Percentiles rank a stretch among this genome's conserved stretches.
Evolutionary conservation across 2,113 vertebrate species (phyloP).

Genomic region (Brevimyrus niger): DNA sequence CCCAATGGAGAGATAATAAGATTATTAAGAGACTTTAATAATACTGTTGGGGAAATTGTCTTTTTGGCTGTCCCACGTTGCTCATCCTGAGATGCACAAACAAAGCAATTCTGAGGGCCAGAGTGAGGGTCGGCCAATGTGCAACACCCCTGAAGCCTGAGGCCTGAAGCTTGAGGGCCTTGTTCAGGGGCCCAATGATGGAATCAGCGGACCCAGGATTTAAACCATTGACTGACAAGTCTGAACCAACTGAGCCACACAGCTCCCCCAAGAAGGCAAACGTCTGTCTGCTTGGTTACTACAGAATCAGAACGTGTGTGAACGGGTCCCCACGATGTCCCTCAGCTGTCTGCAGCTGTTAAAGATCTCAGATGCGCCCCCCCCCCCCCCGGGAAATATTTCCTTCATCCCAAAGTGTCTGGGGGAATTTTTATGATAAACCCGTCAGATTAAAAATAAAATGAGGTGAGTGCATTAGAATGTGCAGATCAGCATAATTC

Average conservation of each 20-base stretch:
- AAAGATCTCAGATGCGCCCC: not conserved
- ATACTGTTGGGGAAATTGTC: not conserved
- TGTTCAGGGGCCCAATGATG: not conserved
- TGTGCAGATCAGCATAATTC: slow-evolving; percentile 49
- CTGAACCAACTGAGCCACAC: not conserved
- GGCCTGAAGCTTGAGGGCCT: not conserved
- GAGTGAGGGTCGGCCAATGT: not conserved
- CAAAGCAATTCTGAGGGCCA: not conserved
- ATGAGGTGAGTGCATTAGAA: slow-evolving; percentile 48
- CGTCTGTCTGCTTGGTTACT: not conserved
- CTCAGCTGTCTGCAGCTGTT: not conserved
- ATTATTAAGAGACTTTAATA: too few relatives aligned
- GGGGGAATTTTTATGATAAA: slow-evolving; percentile 38
- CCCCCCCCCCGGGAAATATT: slow-evolving; percentile 19
- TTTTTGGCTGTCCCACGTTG: not conserved
- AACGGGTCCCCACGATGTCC: not conserved
- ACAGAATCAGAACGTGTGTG: not conserved
- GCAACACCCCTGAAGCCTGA: not conserved
- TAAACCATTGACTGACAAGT: not conserved
- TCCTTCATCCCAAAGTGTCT: slow-evolving; percentile 31
- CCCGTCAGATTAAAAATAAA: slow-evolving; percentile 44
- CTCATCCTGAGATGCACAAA: not conserved
- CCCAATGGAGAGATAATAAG: not conserved
- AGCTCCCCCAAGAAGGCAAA: not conserved
- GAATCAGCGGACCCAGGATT: not conserved